A percentile compares a stretch with the other conserved stretches of the same genome.
phyloP scores from a whole-genome alignment of 2,113 vertebrate genomes.

The pig (Sus scrofa) region T2T-Sscrofa CM000814.6:125380001-125380500 shows the following conservation, averaged over 20 bases:
- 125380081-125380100: neutral
- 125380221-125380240: neutral
- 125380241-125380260: neutral
- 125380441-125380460: neutral
- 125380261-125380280: neutral
- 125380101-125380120: neutral
- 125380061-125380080: neutral
- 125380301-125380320: neutral
- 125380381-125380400: neutral
- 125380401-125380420: neutral
- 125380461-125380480: neutral
- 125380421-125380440: neutral
- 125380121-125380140: neutral
- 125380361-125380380: rapidly evolving
- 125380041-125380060: neutral
- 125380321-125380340: neutral
- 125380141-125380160: neutral
- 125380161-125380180: neutral
- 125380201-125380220: neutral
- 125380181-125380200: neutral
- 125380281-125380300: neutral
- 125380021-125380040: neutral
- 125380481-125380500: neutral
- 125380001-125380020: neutral
- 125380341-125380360: neutral